Percentiles rank a stretch among this genome's conserved stretches.
Conservation (phyloP, 2,797 vertebrate species). For the Halcyon smyrnensis region DNA sequence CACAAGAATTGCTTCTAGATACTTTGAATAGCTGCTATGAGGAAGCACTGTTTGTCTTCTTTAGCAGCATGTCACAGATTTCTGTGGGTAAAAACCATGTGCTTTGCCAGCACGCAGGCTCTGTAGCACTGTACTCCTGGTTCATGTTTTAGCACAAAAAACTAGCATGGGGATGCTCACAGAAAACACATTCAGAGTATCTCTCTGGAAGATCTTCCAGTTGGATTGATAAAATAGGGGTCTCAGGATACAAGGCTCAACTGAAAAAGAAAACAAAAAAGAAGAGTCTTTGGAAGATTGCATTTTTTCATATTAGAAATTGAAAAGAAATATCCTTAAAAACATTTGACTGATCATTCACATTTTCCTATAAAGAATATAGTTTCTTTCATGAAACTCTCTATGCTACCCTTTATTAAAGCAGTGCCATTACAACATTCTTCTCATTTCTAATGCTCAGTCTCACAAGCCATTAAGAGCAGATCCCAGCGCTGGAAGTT, state of each 20-base stretch:
- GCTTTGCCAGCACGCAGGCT: background rate
- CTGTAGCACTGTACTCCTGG: background rate
- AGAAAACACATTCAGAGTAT: fast-evolving
- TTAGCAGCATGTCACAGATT: background rate
- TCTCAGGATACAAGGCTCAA: background rate
- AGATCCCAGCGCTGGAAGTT: background rate
- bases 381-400: background rate
- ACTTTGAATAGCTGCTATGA: background rate
- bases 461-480: background rate
- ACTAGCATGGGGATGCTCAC: fast-evolving
- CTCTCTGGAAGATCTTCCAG: background rate
- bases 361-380: background rate
- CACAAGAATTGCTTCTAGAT: background rate
- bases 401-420: background rate
- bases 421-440: background rate
- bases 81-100: background rate
- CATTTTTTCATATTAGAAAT: background rate
- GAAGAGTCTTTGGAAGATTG: background rate
- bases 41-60: background rate
- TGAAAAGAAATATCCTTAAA: background rate
- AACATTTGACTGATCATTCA: background rate
- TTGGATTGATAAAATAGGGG: background rate
- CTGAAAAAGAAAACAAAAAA: background rate
- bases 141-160: background rate
- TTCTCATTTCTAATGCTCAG: background rate